Conservation (phyloP, 1,140 invertebrate genomes). For the Bombus vancouverensis region DNA sequence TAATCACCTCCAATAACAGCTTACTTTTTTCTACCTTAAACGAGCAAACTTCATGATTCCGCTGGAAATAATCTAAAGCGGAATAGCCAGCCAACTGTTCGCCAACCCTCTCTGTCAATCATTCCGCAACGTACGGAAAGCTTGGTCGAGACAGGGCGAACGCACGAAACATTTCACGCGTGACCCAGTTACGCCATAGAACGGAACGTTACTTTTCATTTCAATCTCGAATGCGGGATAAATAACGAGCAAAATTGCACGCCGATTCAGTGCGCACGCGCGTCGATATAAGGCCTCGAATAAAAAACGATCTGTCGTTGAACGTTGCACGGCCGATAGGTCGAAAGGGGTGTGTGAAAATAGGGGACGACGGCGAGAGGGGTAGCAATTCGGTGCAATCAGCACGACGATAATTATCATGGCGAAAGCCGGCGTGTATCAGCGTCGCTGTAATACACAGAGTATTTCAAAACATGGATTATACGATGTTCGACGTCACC, state of each 20-base stretch:
- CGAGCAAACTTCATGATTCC: neutral
- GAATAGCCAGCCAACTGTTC: neutral
- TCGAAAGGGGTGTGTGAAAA: neutral
- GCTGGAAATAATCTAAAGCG: neutral
- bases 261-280: neutral
- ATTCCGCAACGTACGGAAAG: neutral
- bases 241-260: constrained; percentile 34
- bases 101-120: neutral
- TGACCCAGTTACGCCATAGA: constrained; percentile 23
- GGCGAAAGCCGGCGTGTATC: constrained; percentile 45
- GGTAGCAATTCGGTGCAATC: constrained; percentile 11
- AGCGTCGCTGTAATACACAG: constrained; percentile 31
- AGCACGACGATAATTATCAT: constrained; percentile 51
- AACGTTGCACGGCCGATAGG: neutral
- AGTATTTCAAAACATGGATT: constrained; percentile 60
- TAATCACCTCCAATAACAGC: neutral
- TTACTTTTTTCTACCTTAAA: neutral
- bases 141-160: neutral
- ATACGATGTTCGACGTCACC: constrained; percentile 62
- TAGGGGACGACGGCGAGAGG: neutral
- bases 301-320: constrained; percentile 15
- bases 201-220: constrained; percentile 41
- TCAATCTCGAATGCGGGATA: constrained; percentile 13
- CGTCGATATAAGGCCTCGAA: neutral
- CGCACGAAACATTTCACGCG: constrained; percentile 24